Evolutionary conservation across 2,888 invertebrate genomes (phyloP).

Genomic region (Rambutsinella grinnellia): DNA sequence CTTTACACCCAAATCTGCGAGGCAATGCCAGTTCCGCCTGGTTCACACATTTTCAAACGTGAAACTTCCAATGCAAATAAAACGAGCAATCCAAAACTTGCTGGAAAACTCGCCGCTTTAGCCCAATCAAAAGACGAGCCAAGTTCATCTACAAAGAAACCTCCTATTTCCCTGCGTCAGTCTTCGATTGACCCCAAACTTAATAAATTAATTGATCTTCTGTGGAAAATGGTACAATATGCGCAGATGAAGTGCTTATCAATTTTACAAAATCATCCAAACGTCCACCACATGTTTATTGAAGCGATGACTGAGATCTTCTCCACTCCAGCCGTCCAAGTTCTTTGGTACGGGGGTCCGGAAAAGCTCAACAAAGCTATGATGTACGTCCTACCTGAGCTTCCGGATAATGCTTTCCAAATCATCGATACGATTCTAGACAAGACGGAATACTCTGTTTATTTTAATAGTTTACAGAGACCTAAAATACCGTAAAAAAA

Average conservation of each 20-base stretch:
- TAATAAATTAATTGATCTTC: constrained; percentile 11
- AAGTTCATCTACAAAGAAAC: neutral
- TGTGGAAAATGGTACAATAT: constrained; percentile 29
- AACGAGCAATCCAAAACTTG: neutral
- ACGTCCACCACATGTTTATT: constrained; percentile 14
- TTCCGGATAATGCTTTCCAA: constrained; percentile 5
- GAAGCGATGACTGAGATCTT: constrained; percentile 19
- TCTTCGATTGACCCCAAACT: neutral
- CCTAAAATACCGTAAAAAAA: neutral
- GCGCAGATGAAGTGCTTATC: constrained; percentile 3
- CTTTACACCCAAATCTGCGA: neutral
- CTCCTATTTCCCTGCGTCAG: neutral
- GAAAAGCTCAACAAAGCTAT: constrained; percentile 14
- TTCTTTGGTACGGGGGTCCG: constrained; percentile 12
- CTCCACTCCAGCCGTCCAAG: constrained; percentile 15
- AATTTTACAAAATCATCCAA: constrained; percentile 15
- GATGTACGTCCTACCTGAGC: constrained; percentile 21
- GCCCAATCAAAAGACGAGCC: neutral
- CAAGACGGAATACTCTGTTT: neutral
- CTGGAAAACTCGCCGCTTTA: neutral
- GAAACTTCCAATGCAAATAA: neutral
- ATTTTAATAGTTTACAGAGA: constrained; percentile 16
- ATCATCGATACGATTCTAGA: constrained; percentile 1
- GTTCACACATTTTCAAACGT: too few species aligned
- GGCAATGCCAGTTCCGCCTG: neutral